Evolutionary conservation across 2,797 vertebrate species (phyloP).

Genomic region (Buphagus erythrorhynchus): DNA sequence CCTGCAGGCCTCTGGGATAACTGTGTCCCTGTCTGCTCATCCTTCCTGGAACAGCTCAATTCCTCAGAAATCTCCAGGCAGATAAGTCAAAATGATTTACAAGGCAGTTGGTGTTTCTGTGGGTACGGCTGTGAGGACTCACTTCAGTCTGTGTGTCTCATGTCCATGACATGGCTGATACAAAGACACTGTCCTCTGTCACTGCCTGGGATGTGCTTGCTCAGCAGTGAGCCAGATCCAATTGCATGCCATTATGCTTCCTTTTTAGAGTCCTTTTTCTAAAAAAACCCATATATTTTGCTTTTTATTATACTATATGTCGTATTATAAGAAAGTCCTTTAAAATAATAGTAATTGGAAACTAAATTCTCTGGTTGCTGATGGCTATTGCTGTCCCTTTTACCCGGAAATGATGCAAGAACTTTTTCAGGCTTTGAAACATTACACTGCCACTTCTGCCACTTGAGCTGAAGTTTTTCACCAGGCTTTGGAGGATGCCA

Average conservation of each 20-base stretch:
- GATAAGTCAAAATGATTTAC: neutral
- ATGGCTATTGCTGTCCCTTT: neutral
- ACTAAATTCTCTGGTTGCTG: neutral
- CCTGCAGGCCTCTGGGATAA: neutral
- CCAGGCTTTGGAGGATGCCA: neutral
- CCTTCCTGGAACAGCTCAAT: neutral
- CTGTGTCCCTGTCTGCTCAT: neutral
- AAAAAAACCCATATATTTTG: neutral
- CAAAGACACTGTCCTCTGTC: neutral
- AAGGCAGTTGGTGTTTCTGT: neutral
- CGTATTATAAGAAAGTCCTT: neutral
- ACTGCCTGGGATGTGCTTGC: neutral
- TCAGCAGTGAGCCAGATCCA: neutral
- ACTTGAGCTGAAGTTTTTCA: neutral
- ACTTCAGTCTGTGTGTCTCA: neutral
- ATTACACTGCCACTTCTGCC: neutral
- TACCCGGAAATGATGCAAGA: neutral
- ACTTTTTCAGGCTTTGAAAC: neutral
- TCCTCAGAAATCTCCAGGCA: neutral
- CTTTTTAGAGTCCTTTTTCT: neutral
- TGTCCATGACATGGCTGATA: fast-evolving
- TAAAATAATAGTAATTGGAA: neutral
- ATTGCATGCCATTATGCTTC: neutral
- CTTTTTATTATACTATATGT: neutral
- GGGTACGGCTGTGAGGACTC: neutral